Evolutionary conservation across 2,797 vertebrate genomes (phyloP).

Genomic region (Spinus olivaceus): DNA sequence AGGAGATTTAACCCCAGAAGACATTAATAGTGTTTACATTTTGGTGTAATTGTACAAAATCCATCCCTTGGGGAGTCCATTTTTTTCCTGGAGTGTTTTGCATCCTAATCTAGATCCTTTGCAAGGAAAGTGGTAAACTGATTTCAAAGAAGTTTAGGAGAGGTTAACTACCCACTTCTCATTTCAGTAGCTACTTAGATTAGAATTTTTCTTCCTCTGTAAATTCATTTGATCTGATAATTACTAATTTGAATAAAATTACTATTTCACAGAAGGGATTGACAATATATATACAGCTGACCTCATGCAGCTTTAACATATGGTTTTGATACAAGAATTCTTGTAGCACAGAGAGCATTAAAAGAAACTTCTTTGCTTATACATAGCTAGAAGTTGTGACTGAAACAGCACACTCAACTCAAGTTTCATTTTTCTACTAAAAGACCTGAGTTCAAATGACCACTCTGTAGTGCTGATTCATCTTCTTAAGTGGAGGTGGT

Average conservation of each 20-base stretch:
- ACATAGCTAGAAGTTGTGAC: neutral
- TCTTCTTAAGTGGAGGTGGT: neutral
- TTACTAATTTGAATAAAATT: neutral
- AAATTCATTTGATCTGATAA: neutral
- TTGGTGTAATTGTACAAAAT: neutral
- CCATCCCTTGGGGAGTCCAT: neutral
- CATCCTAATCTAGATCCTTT: neutral
- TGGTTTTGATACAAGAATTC: slow-evolving; percentile 30
- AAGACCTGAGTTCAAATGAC: neutral
- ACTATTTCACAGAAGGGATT: neutral
- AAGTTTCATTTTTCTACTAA: neutral
- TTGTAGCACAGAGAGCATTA: neutral
- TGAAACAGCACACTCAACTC: neutral
- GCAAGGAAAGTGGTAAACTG: neutral
- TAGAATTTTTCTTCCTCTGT: neutral
- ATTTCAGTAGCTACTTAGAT: neutral
- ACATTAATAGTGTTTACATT: slow-evolving; percentile 12
- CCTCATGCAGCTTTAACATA: neutral
- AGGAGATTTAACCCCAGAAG: slow-evolving; percentile 13
- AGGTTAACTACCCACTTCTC: neutral
- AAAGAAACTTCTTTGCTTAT: neutral
- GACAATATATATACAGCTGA: neutral
- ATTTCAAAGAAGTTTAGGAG: neutral
- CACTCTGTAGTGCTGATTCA: neutral
- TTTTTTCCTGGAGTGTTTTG: neutral